Evolutionary conservation across 2,113 vertebrate species (phyloP).

Genomic region (Centropus unirufus): DNA sequence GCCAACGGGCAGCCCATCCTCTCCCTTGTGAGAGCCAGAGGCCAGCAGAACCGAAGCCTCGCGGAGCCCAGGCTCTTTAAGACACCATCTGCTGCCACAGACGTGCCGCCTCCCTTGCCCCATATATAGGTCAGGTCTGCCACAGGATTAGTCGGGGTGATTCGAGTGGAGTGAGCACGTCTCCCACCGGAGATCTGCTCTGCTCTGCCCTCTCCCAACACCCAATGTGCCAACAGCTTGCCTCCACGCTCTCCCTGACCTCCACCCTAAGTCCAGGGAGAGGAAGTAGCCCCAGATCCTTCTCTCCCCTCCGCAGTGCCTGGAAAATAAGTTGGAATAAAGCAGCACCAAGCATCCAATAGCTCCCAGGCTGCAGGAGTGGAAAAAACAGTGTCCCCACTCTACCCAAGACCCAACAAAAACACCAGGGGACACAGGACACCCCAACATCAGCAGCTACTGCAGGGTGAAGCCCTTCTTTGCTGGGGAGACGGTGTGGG

Average conservation of each 20-base stretch:
- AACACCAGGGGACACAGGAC: not conserved
- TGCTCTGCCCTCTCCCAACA: not conserved
- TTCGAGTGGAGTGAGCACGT: not conserved
- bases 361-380: not conserved
- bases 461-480: not conserved
- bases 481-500: accelerated
- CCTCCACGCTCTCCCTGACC: not conserved
- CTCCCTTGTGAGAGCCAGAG: not conserved
- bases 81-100: conserved; percentile 59
- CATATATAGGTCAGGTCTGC: conserved; percentile 66
- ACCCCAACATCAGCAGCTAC: not conserved
- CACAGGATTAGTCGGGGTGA: conserved; percentile 47
- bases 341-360: not conserved
- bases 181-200: not conserved
- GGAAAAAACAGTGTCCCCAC: not conserved
- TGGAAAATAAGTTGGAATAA: not conserved
- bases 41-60: not conserved
- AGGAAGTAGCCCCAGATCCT: not conserved
- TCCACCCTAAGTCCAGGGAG: not conserved
- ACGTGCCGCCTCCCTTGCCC: conserved; percentile 8
- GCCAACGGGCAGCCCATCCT: not conserved
- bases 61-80: not conserved
- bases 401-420: not conserved
- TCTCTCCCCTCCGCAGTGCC: not conserved
- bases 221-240: accelerated